These are phyloP conservation scores for Zoanthus sansibaricus DNA, from an alignment of 92 coral and sea anemone genomes.

Conservation along the genomic window DNA sequence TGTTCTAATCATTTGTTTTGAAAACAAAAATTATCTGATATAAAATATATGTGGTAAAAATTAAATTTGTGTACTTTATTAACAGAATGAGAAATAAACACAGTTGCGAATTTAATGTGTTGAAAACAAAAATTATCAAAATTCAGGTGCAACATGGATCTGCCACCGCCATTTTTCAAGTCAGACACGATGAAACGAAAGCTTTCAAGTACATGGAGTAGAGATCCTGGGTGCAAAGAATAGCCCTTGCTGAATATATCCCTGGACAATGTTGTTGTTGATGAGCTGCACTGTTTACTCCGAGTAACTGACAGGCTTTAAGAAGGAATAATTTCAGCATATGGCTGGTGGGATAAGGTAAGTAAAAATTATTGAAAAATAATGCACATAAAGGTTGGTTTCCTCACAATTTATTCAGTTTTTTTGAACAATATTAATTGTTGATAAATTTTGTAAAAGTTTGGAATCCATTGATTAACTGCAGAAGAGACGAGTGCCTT, in stretches of 20 bases:
- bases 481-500: too few species aligned
- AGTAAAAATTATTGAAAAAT: too few species aligned
- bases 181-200: background rate
- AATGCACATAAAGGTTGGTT: too few species aligned
- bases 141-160: conserved; percentile 18
- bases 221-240: background rate
- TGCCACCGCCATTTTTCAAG: background rate
- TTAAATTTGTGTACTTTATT: background rate
- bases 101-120: background rate
- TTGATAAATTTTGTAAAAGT: too few species aligned
- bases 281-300: background rate
- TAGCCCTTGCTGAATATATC: background rate
- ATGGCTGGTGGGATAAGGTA: too few species aligned
- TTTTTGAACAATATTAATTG: too few species aligned
- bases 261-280: background rate
- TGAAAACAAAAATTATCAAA: background rate
- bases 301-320: background rate
- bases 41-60: too few species aligned
- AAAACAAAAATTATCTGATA: background rate
- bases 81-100: background rate
- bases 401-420: too few species aligned
- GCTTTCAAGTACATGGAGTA: background rate
- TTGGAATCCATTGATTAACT: too few species aligned
- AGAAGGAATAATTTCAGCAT: background rate
- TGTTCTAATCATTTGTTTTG: background rate